These are phyloP conservation scores for Formica aserva DNA, from an alignment of 2,888 invertebrate species.

Conservation along the genomic window DNA sequence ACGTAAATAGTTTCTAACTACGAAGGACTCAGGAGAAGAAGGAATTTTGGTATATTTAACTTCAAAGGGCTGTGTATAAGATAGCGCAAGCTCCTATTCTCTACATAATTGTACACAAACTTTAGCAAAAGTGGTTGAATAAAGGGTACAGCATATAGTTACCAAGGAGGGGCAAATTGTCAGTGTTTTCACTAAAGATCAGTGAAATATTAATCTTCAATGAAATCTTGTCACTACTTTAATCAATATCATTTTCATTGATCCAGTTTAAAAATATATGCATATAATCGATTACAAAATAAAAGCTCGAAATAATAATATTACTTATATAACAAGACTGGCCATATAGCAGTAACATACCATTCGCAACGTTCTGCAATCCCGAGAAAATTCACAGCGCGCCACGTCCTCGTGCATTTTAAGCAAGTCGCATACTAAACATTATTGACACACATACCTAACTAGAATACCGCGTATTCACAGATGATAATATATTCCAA, in stretches of 20 bases:
- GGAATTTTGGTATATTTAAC: slow-evolving; percentile 23
- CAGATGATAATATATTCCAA: slow-evolving; percentile 45
- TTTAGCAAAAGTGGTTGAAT: background rate
- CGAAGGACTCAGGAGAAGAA: background rate
- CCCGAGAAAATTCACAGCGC: slow-evolving; percentile 23
- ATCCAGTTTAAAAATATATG: background rate
- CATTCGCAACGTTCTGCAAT: slow-evolving; percentile 3
- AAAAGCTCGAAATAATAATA: background rate
- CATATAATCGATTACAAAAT: background rate
- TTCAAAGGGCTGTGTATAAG: background rate
- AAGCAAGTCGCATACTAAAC: slow-evolving; percentile 42
- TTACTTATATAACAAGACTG: background rate
- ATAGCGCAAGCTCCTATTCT: slow-evolving; percentile 7
- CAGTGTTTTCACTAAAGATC: background rate
- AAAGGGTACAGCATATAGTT: background rate
- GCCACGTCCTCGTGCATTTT: slow-evolving; percentile 34
- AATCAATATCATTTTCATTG: background rate
- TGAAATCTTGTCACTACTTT: background rate
- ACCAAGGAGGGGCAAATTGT: background rate
- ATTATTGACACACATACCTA: slow-evolving; percentile 44
- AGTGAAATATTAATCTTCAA: background rate
- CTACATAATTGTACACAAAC: slow-evolving; percentile 21
- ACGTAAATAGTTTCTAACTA: background rate
- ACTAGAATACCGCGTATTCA: slow-evolving; percentile 17
- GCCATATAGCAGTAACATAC: background rate